Base-by-base conservation (phyloP, 2,888 invertebrate species). In the Malthinus flaveolus region DNA sequence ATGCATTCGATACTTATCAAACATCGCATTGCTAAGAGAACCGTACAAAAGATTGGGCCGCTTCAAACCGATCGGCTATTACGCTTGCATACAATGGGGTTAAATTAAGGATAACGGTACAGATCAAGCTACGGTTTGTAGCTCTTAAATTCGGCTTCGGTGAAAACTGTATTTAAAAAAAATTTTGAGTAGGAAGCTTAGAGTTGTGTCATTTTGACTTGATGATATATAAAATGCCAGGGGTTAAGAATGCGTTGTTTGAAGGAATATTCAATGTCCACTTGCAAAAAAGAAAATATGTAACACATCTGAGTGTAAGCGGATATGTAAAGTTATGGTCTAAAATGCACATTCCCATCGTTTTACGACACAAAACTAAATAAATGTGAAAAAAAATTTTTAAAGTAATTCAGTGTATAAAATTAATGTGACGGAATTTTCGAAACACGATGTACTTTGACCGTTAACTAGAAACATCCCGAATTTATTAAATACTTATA, bases 401-500 rank as follows among this genome's bases (percentile, higher is more conserved):
- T 13, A 42, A 42, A 42, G 13, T 15, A 42, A 42, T 15, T 42
- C 39, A 15, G 39, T 42, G 39, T 42, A 42, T 42, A 42, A 42
- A 42, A 15, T 42, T 15, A 42, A 42, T 42, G 39, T 42, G 13
- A 42, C 39, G 15, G 39, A 42, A 15, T 15, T 42, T 42, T 49
- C 32, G 34, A 13, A 44, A 49, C 48, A 59, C 35, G 59, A 54
- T 59, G 55, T 61, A 49, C 49, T 56, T 61, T 56, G 57, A 61
- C 61, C 56, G 57, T 62, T 51, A 58, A 49, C 58, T 52, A 47
- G 58, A 49, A 51, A 55, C 55, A 50, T 49, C 50, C 45, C 32
- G 23, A 58, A 50, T 44, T 34, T 47, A 50, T 61, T 58, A 46
- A 58, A 59, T 52, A 57, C 49, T 45, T 54, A 59, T 49, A 61